Base-by-base conservation (phyloP, 2,797 vertebrate genomes). In the Rachycentron canadum region DNA sequence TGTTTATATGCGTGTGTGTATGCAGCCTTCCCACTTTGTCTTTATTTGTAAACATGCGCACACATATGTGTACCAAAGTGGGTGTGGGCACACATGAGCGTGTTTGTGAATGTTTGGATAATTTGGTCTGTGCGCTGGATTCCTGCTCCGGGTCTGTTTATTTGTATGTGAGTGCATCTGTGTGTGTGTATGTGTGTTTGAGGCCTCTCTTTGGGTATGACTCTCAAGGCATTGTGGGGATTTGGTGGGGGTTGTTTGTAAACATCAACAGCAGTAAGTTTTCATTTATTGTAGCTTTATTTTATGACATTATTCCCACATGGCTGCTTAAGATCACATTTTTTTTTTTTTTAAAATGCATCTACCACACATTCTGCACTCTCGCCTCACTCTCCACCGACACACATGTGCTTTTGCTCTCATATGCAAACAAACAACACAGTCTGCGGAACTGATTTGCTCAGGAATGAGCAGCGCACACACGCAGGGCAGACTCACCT, bases 301-400 rank as follows among this genome's bases (percentile, higher is more conserved):
- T 94, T 94, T 92, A 93, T 73, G 56, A 87, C 83, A 92, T 93
- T 92, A 84, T 85, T 94, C 92, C 93, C 93, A 94, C 82, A 91
- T 93, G 94, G 86, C 83, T 60, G 88, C 78, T 86, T 82, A 88
- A 88, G 81, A 72, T 69, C 6, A 25, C 72, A 26, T 43, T 32
- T 73, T 63, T 12, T 60, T 78, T 70, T 81, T n/a, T n/a, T n/a
- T n/a, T n/a, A n/a, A n/a, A 76, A 81, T 76, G 78, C 9, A 62
- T 80, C 81, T 50, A 69, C 69, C 88, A 73, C 86, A 82, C 84
- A 81, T 69, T 84, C 75, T 82, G 69, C 70, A 59, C 69, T 79
- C 69, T 69, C 71, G 55, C 40, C 69, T 80, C 82, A 10, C 56
- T 26, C 79, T 63, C n/a, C 65, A 4, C 67, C 17, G 14, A 55